These are phyloP conservation scores for Python bivittatus DNA, from an alignment of 2,113 vertebrate genomes.

Conservation along the genomic window DNA sequence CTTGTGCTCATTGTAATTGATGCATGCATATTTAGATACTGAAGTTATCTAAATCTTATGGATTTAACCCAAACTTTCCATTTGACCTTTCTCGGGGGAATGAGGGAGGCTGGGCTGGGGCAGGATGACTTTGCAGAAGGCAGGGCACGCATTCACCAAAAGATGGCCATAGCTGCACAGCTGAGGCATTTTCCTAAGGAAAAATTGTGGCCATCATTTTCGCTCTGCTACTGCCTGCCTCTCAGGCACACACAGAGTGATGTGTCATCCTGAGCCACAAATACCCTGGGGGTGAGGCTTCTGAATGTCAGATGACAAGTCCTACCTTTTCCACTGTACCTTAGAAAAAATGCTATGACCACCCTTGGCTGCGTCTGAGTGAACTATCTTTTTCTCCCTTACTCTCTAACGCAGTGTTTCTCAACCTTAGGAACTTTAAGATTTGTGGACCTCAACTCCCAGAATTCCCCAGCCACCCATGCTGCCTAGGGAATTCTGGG, in stretches of 20 bases:
- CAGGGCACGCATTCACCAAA: background rate
- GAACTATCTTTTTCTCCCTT: background rate
- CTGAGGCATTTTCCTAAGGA: background rate
- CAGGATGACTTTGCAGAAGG: background rate
- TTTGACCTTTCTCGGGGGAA: background rate
- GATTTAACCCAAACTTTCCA: background rate
- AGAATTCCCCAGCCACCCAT: too few species aligned
- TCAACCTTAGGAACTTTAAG: too few species aligned
- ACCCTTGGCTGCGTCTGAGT: background rate
- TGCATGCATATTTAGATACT: background rate
- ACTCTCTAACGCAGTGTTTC: too few species aligned
- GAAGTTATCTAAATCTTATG: background rate
- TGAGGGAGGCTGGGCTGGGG: background rate
- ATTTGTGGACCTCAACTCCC: too few species aligned
- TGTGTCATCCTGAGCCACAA: background rate
- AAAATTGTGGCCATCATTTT: background rate
- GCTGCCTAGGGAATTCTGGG: too few species aligned
- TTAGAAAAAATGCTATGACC: background rate
- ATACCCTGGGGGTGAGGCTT: background rate
- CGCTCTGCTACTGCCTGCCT: background rate
- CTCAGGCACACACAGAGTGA: background rate
- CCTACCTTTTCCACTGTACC: background rate
- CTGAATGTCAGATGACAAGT: background rate
- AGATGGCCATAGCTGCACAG: background rate
- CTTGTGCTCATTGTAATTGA: background rate